Conservation (phyloP, 1,140 invertebrate species). For the Drosophila auraria region DNA sequence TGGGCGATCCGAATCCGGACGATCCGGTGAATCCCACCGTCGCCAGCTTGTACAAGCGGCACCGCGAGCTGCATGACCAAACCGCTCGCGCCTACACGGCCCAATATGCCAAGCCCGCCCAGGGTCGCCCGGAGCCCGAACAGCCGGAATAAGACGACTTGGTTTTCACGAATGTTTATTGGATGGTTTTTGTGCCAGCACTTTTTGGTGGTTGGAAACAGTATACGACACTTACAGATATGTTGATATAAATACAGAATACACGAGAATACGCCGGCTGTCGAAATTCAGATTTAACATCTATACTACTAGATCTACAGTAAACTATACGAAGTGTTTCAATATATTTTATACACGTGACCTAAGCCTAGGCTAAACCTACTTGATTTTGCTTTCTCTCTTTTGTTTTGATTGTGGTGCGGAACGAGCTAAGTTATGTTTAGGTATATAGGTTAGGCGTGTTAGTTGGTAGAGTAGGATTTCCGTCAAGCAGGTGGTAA, state of each 20-base stretch:
- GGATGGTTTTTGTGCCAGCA: constrained; percentile 74
- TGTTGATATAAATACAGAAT: constrained; percentile 46
- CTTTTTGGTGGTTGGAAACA: constrained; percentile 78
- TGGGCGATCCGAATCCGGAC: constrained; percentile 98
- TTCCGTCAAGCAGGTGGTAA: constrained; percentile 73
- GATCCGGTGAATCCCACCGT: constrained; percentile 98
- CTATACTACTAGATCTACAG: constrained; percentile 21
- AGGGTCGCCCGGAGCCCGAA: no score
- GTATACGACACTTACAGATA: constrained; percentile 69
- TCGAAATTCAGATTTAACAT: constrained; percentile 25
- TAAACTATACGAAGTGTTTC: background rate
- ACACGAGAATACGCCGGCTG: constrained; percentile 5
- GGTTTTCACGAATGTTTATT: constrained; percentile 78
- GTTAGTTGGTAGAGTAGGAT: constrained; percentile 54
- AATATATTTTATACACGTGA: constrained; percentile 31
- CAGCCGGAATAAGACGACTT: background rate
- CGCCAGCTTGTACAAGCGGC: constrained; percentile 96
- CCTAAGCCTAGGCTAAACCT: constrained; percentile 12
- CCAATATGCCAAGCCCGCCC: constrained; percentile 89
- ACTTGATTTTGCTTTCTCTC: constrained; percentile 2
- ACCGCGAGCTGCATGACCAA: constrained; percentile 93
- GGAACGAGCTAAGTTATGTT: constrained; percentile 6
- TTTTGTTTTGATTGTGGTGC: constrained; percentile 18
- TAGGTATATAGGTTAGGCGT: constrained; percentile 18
- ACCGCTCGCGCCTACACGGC: constrained; percentile 97